Base-by-base conservation (phyloP, 1,140 invertebrate species). In the Globodera rostochiensis region DNA sequence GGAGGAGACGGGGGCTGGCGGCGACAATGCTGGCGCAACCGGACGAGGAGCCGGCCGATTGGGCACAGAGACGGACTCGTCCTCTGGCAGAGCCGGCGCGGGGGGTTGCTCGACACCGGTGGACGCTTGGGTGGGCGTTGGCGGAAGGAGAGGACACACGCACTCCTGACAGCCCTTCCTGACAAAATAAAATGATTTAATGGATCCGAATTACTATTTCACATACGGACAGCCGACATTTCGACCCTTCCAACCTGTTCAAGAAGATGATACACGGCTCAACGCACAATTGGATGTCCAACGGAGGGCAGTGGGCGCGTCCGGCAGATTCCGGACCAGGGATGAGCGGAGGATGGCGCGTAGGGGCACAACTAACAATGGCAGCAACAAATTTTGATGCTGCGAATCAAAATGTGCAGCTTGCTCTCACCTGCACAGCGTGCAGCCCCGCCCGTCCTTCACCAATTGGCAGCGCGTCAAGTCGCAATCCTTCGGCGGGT, bases 221-320 rank as follows among this genome's bases (percentile, higher is more conserved):
- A 36, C 36, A 36, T 36, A 36, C 36, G 36, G 36, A 3, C 36
- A 36, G 36, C 25, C 25, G 25, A 25, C 25, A 25, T 25, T 25
- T n/a, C 36, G 45, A 64, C 49, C 25, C 49, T 19, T 7, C 87
- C 46, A 73, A 74, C 75, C 88, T 80, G 77, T 89, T 89, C 50
- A 86, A 79, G 85, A 89, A 88, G 71, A 90, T 85, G 69, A 90
- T 90, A 81, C 88, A 89, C n/a, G 88, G 88, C 64, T 89, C 88
- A 11, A 80, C 71, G 71, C 88, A 89, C 19, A 78, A 36, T 15
- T 84, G 79, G 11, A 85, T 50, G 66, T 89, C 83, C 13, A 89
- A 6, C 13, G 76, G 67, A 71, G 88, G 86, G 71, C 88, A 89
- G 13, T 64, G 53, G 50, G 73, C 46, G 74, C 50, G 47, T 8